These are phyloP conservation scores for Amphibalanus amphitrite DNA, from an alignment of 1,140 invertebrate species.

Conservation along the genomic window DNA sequence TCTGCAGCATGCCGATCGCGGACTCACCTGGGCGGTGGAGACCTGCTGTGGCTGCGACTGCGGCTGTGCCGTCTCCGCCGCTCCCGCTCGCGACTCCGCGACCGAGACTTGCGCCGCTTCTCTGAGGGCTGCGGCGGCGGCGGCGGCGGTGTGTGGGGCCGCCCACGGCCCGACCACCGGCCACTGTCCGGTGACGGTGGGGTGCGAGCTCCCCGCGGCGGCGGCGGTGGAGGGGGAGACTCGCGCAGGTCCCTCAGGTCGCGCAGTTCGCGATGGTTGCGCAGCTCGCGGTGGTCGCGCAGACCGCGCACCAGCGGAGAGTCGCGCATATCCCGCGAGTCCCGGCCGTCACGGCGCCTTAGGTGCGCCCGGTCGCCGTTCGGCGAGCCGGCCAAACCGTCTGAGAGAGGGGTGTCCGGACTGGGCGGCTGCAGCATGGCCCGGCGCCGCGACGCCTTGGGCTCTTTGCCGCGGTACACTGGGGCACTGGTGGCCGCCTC, in stretches of 20 bases:
- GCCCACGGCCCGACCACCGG: constrained; percentile 8
- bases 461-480: too few relatives aligned
- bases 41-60: constrained; percentile 14
- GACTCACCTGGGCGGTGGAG: constrained; percentile 17
- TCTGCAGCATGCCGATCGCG: too few relatives aligned
- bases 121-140: constrained; percentile 1
- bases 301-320: too few relatives aligned
- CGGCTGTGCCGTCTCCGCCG: constrained; percentile 10
- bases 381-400: background rate
- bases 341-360: too few relatives aligned
- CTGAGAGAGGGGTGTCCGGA: background rate
- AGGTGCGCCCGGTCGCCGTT: background rate
- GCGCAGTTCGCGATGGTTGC: too few relatives aligned
- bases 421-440: background rate
- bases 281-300: background rate
- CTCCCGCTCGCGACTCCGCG: constrained; percentile 11
- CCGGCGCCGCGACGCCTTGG: background rate
- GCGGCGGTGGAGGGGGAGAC: constrained; percentile 12
- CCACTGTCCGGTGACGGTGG: background rate
- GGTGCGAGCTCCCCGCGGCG: background rate
- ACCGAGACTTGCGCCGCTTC: constrained; percentile 11
- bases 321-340: too few relatives aligned
- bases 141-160: background rate
- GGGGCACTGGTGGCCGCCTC: background rate
- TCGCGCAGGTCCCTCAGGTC: background rate